Evolutionary conservation across 2,797 vertebrate genomes (phyloP), one percentile per base, ranked within the genome.

Genomic region (Buceros bicornis): DNA sequence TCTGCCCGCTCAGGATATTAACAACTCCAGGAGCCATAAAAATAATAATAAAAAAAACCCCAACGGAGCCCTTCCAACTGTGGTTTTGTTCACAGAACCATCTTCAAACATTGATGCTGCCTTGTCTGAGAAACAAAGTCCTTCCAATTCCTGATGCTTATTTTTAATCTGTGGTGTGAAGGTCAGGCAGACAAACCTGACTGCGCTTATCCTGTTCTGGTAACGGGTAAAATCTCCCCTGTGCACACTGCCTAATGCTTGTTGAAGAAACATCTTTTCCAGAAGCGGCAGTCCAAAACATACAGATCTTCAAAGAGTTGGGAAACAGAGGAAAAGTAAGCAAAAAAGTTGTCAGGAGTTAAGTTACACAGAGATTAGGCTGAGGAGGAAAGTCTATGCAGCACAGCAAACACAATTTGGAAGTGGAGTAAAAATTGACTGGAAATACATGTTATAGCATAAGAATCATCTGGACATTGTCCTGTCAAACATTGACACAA

Each of bases 401-500:
- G 71, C 48, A 71, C 26, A 61, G 78, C 45, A 90, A 96, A 88
- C 79, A 82, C 42, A 58, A 16, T 82, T 80, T 69, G 50, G 93
- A 92, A 82, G 13, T 24, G 33, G 56, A 90, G 56, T 2, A 90
- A 87, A 97, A 96, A 54, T 5, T 81, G 22, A 65, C 67, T 79
- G 51, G 29, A 95, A 95, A 82, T 70, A 67, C 35, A 6, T 20
- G 19, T 72, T 81, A 82, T 56, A 74, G 47, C 2, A 3, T 81
- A 91, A 85, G 64, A 79, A 87, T 91, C 31, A 57, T 67, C 22
- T 91, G 93, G 84, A 93, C 90, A 45, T 93, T 96, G 88, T 74
- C 47, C 86, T 89, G 71, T 78, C 90, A 97, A 95, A 96, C 61
- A 90, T 94, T 96, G 95, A 82, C 83, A 61, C n/a, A 82, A 53